Base-by-base conservation (phyloP, 2,113 vertebrate genomes). In the Garra rufa region DNA sequence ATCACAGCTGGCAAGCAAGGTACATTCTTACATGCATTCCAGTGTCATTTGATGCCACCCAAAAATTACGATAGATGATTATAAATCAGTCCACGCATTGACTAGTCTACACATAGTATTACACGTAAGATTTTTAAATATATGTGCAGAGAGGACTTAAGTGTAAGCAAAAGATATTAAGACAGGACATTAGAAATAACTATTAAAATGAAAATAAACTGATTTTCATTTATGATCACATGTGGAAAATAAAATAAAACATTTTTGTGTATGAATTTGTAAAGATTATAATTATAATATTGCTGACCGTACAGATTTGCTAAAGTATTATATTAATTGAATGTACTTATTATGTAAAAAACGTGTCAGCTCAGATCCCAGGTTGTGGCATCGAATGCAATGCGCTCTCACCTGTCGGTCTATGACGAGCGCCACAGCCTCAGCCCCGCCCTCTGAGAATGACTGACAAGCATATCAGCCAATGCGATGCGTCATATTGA, bases 401-500 rank as follows among this genome's bases (percentile, higher is more conserved):
- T 30, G 71, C 44, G 46, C 26, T 50, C 17, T 88, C 86, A 87
- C 87, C 88, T 89, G 87, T 75, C 34, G 34, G 78, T 71, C n/a
- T 13, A 15, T 44, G 30, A 5, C 26, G 50, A n/a, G 78, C 61
- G 1, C n/a, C n/a, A 13, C 41, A 24, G 21, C 28, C 10, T 11
- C 34, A 46, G 34, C 38, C 5, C 86, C 91, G 80, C 91, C 91
- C 65, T 77, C 84, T 10, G 28, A 19, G 4, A 50, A 74, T 6
- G 61, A 71, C 84, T 93, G 93, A 92, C 92, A 94, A 91, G 92
- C 93, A 92, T 43, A n/a, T 13, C 9, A 94, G 74, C 89, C 89
- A 92, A 94, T 92, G 92, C 89, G 88, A 90, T 89, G 86, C 91
- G 92, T 91, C 92, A 93, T 92, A 91, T 93, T 91, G 90, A 88